Evolutionary conservation across 1,140 invertebrate genomes (phyloP).

Genomic region (Heterodera schachtii): DNA sequence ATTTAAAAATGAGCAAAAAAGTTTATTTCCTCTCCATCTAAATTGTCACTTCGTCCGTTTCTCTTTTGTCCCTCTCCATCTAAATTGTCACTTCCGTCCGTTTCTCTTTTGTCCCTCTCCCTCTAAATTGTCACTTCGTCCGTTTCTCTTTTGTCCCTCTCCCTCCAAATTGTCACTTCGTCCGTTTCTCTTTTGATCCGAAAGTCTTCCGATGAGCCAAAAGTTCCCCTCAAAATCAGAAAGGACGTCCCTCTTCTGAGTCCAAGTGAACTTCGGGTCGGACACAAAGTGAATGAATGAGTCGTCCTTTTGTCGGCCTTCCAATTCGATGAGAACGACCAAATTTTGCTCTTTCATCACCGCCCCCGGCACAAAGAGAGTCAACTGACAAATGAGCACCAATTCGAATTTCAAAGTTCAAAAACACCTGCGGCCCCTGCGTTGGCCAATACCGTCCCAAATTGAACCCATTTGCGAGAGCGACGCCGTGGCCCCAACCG

Average conservation of each 20-base stretch:
- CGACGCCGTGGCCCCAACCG: conserved; percentile 33
- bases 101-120: not conserved
- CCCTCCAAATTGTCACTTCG: not conserved
- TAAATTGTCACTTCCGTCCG: too few species aligned
- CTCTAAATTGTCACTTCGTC: not conserved
- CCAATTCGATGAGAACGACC: conserved; percentile 26
- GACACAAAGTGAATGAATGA: not conserved
- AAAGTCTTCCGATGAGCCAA: too few species aligned
- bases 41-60: not conserved
- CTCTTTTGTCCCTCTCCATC: not conserved
- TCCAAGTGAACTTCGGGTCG: not conserved
- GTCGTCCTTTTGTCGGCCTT: conserved; percentile 21
- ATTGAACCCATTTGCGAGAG: conserved; percentile 42
- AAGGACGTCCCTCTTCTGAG: not conserved
- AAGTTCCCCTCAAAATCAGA: not conserved
- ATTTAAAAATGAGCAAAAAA: conserved; percentile 5
- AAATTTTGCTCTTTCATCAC: conserved; percentile 36
- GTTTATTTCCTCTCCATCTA: conserved; percentile 4
- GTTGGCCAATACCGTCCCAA: conserved; percentile 44
- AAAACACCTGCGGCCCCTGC: conserved; percentile 40
- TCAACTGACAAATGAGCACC: conserved; percentile 27
- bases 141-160: not conserved
- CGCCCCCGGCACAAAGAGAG: conserved; percentile 38
- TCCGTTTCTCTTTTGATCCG: too few species aligned
- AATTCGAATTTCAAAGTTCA: not conserved